Evolutionary conservation across 2,113 vertebrate species (phyloP).

Genomic region (Tringa solitaria): DNA sequence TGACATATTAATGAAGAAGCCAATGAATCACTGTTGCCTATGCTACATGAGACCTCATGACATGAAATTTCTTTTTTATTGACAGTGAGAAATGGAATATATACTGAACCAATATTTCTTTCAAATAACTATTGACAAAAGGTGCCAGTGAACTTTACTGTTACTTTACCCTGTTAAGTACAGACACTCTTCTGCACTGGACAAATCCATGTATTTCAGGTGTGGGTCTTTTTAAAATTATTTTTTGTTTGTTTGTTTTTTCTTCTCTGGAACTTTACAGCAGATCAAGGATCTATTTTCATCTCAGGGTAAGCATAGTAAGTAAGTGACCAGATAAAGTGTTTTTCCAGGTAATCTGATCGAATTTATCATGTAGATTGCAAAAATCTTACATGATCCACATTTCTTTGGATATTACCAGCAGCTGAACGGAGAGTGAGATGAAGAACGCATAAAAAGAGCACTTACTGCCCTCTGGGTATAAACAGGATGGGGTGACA

Average conservation of each 20-base stretch:
- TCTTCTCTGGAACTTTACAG: neutral
- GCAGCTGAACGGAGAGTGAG: neutral
- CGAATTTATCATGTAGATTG: neutral
- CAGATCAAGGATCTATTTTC: neutral
- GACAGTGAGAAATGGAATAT: neutral
- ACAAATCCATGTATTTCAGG: neutral
- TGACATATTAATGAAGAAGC: neutral
- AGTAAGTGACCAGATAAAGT: neutral
- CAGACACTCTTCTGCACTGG: neutral
- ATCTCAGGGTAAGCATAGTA: neutral
- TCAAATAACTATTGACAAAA: neutral
- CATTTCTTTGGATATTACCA: neutral
- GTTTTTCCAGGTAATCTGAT: neutral
- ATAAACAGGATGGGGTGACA: neutral
- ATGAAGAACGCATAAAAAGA: neutral
- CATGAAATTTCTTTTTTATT: neutral
- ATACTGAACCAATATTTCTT: neutral
- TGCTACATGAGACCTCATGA: neutral
- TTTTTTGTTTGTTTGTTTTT: too few relatives aligned
- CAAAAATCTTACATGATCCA: neutral
- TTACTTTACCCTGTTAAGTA: neutral
- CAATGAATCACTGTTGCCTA: neutral
- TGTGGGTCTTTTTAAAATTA: neutral
- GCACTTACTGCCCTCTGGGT: neutral
- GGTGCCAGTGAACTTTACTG: neutral